Conservation (phyloP, 2,113 vertebrate species). For the Myocastor coypus region DNA sequence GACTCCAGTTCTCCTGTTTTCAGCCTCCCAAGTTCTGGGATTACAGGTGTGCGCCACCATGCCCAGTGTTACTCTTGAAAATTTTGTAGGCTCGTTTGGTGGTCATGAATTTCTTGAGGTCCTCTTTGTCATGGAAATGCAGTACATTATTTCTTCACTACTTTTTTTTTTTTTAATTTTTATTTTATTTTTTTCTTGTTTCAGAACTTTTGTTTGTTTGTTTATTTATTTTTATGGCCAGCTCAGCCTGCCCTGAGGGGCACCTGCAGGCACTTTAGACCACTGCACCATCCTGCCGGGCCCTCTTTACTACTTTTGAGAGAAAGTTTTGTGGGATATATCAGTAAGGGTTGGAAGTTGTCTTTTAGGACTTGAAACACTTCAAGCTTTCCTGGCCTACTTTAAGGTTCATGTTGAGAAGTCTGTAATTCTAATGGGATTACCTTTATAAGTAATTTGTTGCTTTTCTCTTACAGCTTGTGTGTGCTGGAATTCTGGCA, state of each 20-base stretch:
- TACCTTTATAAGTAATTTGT: not conserved
- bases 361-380: not conserved
- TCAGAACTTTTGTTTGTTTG: too few species aligned
- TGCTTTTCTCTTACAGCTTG: not conserved
- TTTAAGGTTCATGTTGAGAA: not conserved
- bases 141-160: not conserved
- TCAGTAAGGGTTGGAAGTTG: not conserved
- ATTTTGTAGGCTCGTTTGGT: not conserved
- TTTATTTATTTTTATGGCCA: too few species aligned
- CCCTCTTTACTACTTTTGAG: not conserved
- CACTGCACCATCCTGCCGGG: too few species aligned
- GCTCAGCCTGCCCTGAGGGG: too few species aligned
- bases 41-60: too few species aligned
- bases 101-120: not conserved
- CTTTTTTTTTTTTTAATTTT: too few species aligned
- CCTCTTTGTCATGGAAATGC: not conserved
- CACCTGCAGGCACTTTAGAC: too few species aligned
- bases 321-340: not conserved
- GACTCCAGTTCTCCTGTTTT: too few species aligned
- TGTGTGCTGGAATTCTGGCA: not conserved
- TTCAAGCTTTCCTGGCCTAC: not conserved
- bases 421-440: not conserved
- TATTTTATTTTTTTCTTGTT: too few species aligned
- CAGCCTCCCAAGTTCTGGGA: too few species aligned
- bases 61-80: not conserved